Percentiles rank a stretch among this genome's conserved stretches.
Conservation (phyloP, 1,140 invertebrate genomes). For the Drosophila sucinea region DNA sequence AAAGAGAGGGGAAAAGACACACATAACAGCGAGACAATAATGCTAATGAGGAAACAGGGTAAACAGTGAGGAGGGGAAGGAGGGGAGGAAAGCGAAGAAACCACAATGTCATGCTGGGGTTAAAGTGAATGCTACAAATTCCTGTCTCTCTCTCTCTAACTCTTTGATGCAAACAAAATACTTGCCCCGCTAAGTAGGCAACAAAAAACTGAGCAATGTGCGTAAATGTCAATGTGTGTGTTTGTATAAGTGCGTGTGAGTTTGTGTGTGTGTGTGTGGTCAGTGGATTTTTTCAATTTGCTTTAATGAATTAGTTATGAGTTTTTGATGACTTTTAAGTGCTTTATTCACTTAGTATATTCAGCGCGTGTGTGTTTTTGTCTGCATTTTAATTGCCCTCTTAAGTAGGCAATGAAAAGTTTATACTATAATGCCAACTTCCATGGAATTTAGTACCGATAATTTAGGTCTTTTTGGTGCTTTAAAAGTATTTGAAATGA, state of each 20-base stretch:
- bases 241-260: neutral
- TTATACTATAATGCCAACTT: neutral
- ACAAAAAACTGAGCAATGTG: slow-evolving; percentile 32
- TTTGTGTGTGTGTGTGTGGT: slow-evolving; percentile 9
- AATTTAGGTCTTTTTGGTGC: too few relatives aligned
- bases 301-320: slow-evolving; percentile 53
- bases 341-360: neutral
- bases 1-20: neutral
- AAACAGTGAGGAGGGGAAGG: neutral
- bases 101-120: slow-evolving; percentile 36
- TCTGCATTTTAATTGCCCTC: slow-evolving; percentile 3
- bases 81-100: neutral
- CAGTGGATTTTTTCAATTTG: slow-evolving; percentile 16
- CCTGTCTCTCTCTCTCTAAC: neutral
- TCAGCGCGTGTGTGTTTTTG: neutral
- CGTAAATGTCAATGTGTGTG: slow-evolving; percentile 4
- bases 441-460: too few relatives aligned
- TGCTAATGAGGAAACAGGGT: slow-evolving; percentile 56
- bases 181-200: slow-evolving; percentile 59
- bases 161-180: slow-evolving; percentile 39
- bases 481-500: too few relatives aligned
- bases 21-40: slow-evolving; percentile 50
- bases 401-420: slow-evolving; percentile 7
- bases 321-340: slow-evolving; percentile 55
- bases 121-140: slow-evolving; percentile 46